Conservation (phyloP, 2,797 vertebrate species). For the Sylvilagus floridanus region DNA sequence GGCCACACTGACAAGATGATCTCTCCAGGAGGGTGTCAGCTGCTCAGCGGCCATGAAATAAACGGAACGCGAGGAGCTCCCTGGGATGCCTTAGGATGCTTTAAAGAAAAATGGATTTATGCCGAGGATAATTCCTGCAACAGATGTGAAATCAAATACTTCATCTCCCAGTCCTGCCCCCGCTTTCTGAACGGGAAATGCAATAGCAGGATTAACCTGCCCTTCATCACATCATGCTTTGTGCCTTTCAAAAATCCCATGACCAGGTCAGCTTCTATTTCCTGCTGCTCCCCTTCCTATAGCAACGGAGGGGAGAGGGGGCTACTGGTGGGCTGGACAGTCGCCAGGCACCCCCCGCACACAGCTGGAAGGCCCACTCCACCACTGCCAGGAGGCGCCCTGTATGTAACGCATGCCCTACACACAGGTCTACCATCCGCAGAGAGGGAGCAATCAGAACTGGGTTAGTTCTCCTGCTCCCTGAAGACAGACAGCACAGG, state of each 20-base stretch:
- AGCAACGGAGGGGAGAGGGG: background rate
- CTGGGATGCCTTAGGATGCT: slow-evolving; percentile 61
- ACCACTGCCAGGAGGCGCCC: background rate
- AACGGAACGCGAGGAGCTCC: slow-evolving; percentile 16
- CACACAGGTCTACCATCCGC: background rate
- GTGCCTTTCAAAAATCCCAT: slow-evolving; percentile 70
- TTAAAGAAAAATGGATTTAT: slow-evolving; percentile 81
- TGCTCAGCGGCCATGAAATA: slow-evolving; percentile 62
- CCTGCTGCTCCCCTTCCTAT: slow-evolving; percentile 69
- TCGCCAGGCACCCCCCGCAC: background rate
- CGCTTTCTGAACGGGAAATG: slow-evolving; percentile 74
- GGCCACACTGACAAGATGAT: slow-evolving; percentile 54
- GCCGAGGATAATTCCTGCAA: slow-evolving; percentile 81
- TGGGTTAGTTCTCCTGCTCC: background rate
- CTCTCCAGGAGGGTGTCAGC: slow-evolving; percentile 73
- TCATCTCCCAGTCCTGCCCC: slow-evolving; percentile 51
- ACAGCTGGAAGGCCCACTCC: background rate
- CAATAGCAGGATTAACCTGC: slow-evolving; percentile 76
- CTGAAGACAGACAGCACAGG: slow-evolving; percentile 20
- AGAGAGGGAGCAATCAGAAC: background rate
- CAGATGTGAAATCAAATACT: slow-evolving; percentile 84
- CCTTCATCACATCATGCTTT: slow-evolving; percentile 68
- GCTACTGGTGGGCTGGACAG: background rate
- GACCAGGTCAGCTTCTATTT: slow-evolving; percentile 70
- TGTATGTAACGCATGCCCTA: background rate